phyloP scores from a whole-genome alignment of 2,113 vertebrate genomes.

The Phasianus colchicus region DNA sequence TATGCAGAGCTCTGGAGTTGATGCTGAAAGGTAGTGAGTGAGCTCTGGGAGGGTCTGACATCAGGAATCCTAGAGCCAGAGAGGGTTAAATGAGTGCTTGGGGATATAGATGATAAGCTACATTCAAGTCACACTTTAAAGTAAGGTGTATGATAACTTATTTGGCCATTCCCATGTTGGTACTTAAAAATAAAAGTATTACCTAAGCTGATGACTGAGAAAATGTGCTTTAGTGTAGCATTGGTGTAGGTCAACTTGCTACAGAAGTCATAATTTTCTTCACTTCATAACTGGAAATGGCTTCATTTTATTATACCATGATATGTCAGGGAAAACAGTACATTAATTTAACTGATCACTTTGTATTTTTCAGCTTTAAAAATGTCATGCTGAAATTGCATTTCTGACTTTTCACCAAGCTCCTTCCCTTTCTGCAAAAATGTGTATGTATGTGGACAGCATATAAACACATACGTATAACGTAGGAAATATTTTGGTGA shows the following conservation, averaged over 20 bases:
- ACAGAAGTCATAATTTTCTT: not conserved
- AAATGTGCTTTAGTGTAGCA: not conserved
- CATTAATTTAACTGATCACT: not conserved
- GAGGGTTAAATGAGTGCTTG: not conserved
- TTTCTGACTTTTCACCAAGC: not conserved
- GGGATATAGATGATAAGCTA: accelerated
- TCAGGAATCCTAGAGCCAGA: not conserved
- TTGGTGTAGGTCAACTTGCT: not conserved
- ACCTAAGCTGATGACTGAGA: not conserved
- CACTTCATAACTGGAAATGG: not conserved
- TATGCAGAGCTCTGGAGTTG: not conserved
- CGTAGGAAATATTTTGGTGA: not conserved
- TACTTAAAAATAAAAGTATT: not conserved
- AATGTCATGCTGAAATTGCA: accelerated
- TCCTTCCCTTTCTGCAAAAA: not conserved
- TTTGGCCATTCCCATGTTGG: not conserved
- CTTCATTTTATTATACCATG: not conserved
- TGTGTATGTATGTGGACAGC: not conserved
- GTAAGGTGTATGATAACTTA: not conserved
- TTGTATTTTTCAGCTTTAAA: not conserved
- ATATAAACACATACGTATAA: not conserved
- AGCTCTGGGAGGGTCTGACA: not conserved
- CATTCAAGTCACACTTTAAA: not conserved
- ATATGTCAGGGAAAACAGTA: not conserved
- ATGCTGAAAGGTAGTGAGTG: not conserved